Evolutionary conservation across 2,113 vertebrate species (phyloP), one percentile per base, ranked within the genome.

Genomic region (Spea bombifrons): DNA sequence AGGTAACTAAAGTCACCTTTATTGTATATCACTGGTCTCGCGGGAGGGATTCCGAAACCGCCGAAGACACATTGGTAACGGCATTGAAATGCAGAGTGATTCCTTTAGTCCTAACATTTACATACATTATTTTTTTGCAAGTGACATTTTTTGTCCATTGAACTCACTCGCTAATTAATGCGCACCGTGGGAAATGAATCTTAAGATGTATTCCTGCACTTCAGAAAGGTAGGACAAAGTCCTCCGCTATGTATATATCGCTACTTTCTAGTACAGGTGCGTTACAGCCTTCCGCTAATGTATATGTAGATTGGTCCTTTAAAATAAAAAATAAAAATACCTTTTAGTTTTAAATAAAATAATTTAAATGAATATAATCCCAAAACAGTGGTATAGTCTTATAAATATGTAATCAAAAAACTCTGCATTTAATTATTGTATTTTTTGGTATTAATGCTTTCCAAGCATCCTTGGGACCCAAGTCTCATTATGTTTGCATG

Each of bases 221-320:
- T 75, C 5, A 82, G 73, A 4, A 9, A 75, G 69, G 46, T 73
- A 85, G 50, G 75, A 81, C 50, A 84, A 8, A 83, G 48, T 82
- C 82, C 13, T 79, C 3, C 48, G 3, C 65, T 45, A 45, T 9
- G 12, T 15, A 15, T 30, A 66, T 43, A 66, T 30, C 17, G 17
- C 50, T 53, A 12, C 50, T 53, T 53, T 53, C 30, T 30, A 30
- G 30, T 53, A 53, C 10, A 53, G 50, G 50, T 8, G 50, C 50
- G 50, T 53, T 7, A 3, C 50, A 53, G 2, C 30, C 30, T 30
- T 30, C 30, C 30, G 30, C 30, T 30, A 30, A 30, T 30, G 30
- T 30, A 30, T 30, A 30, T 30, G 30, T 30, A 30, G 30, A 30
- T 30, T 30, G 30, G 30, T 30, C 30, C 30, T 30, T 30, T 30